These are phyloP conservation scores for Drosophila subobscura DNA, from an alignment of 1,140 invertebrate genomes.

Conservation along the genomic window DNA sequence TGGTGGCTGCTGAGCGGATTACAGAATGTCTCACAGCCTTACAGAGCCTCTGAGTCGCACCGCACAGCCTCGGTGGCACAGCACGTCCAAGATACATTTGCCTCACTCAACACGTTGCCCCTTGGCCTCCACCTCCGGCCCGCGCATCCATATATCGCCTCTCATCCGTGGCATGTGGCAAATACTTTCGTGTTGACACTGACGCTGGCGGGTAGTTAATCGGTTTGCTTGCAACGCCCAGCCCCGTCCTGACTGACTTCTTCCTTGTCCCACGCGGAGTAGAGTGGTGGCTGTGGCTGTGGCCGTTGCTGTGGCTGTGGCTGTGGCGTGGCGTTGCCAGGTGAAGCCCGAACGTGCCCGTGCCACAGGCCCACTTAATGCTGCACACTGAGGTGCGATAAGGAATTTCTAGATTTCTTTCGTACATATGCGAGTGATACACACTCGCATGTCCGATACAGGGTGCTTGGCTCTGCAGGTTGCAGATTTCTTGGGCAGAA, in stretches of 20 bases:
- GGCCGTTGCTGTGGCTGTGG: neutral
- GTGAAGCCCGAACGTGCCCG: conserved; percentile 65
- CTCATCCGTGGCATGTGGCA: conserved; percentile 63
- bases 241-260: conserved; percentile 40
- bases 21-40: conserved; percentile 40
- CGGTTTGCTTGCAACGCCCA: conserved; percentile 59
- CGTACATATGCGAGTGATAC: conserved; percentile 41
- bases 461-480: conserved; percentile 16
- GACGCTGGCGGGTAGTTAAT: conserved; percentile 73
- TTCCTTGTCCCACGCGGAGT: neutral
- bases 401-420: conserved; percentile 81
- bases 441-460: conserved; percentile 44
- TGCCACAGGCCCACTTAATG: conserved; percentile 77
- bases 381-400: conserved; percentile 76
- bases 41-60: too few relatives aligned
- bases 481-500: too few relatives aligned
- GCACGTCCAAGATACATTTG: conserved; percentile 76
- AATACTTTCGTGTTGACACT: conserved; percentile 71
- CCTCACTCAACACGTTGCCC: conserved; percentile 57
- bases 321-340: conserved; percentile 25
- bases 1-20: conserved; percentile 38
- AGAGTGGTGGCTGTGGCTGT: neutral
- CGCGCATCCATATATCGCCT: conserved; percentile 56
- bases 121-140: neutral
- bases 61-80: conserved; percentile 15